Evolutionary conservation across 2,797 vertebrate species (phyloP), one percentile per base, ranked within the genome.

Genomic region (Aselliscus stoliczkanus): DNA sequence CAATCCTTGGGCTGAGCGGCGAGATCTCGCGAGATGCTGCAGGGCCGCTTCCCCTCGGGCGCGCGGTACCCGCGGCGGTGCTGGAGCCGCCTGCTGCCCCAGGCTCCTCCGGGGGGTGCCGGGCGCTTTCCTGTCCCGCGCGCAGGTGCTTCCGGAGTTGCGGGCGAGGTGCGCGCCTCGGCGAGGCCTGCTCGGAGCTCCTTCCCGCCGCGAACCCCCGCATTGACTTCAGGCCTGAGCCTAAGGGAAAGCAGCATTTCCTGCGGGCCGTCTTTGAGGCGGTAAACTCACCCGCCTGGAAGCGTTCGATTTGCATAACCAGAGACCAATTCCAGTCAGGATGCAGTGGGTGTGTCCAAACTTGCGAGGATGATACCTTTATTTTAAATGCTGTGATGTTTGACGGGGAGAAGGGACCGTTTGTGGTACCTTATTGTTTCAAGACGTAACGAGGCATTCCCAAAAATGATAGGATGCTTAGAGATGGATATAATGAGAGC

Each of bases 21-120:
- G 77, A 98, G 73, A 67, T 98, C 97, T 98, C 98, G 97, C 98
- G 98, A 98, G 97, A 98, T 42, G 72, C 79, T n/a, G 50, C 77
- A 15, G 77, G 75, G 93, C 94, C 31, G 73, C 82, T 96, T 84
- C 84, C 65, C 88, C 64, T 7, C 1, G 2, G 77, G 89, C 82
- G 84, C 65, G 77, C 89, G 94, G 90, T 80, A 73, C 93, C 79
- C 72, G 76, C 34, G n/a, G 81, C 69, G 29, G 18, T 25, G 47
- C 60, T 3, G 44, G 31, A 54, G 47, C n/a, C 0, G 44, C 23
- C 1, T 1, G 44, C n/a, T 0, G 52, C 15, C 6, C 18, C 2
- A 5, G 5, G 29, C 13, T 6, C 29, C 25, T 6, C 42, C 5
- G 54, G 62, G 18, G 34, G 94, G 60, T 91, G 91, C 80, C 7